These are phyloP conservation scores for Pelagia noctiluca DNA, from an alignment of 30 jellyfish, hydroid and myxozoan species.

Conservation along the genomic window DNA sequence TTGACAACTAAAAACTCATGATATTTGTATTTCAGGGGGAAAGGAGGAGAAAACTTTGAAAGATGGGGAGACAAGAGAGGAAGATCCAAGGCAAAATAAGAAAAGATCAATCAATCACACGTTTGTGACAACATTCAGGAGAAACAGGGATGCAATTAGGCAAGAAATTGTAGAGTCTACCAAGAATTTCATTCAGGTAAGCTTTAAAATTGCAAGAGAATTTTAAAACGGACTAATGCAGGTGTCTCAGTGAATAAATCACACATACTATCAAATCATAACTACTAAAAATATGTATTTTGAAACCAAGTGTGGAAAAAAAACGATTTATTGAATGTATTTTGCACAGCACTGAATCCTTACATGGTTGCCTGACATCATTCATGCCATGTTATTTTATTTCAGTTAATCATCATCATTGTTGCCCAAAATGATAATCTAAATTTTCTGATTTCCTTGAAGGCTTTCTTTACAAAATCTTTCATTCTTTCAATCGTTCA, in stretches of 20 bases:
- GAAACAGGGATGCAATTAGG: constrained; percentile 47
- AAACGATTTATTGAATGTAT: background rate
- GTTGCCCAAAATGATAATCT: constrained; percentile 13
- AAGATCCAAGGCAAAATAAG: background rate
- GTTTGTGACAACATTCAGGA: constrained; percentile 35
- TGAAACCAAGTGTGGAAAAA: background rate
- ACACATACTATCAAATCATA: background rate
- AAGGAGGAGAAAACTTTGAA: constrained; percentile 18
- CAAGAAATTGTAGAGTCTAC: constrained; percentile 40
- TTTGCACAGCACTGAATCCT: constrained; percentile 1
- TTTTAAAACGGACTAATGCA: background rate
- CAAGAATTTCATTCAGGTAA: constrained; percentile 38
- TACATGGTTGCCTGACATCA: constrained; percentile 22
- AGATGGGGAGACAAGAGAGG: constrained; percentile 11
- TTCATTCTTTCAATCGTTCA: background rate
- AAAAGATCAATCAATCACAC: constrained; percentile 21
- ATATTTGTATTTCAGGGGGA: constrained; percentile 18
- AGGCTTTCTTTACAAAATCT: background rate
- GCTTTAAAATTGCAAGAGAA: constrained; percentile 24
- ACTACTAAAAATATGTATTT: background rate
- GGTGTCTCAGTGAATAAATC: background rate
- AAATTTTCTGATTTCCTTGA: background rate
- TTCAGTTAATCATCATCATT: background rate
- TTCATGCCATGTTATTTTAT: background rate
- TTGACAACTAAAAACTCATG: no score